These are phyloP conservation scores for Aphidius gifuensis DNA, from an alignment of 1,140 invertebrate genomes.

Conservation along the genomic window DNA sequence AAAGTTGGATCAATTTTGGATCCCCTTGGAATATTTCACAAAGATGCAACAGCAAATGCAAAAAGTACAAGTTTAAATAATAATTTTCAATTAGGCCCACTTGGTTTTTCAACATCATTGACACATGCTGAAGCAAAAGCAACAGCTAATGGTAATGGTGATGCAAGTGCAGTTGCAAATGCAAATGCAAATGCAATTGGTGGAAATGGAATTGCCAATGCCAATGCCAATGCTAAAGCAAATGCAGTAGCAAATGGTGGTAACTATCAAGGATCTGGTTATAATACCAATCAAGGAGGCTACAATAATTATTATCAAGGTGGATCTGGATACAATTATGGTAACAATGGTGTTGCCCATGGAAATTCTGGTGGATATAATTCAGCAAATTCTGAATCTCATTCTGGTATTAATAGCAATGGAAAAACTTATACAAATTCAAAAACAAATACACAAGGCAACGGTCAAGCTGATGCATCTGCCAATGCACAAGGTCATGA, in stretches of 20 bases:
- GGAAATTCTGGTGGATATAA: slow-evolving; percentile 9
- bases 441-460: slow-evolving; percentile 1
- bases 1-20: slow-evolving; percentile 29
- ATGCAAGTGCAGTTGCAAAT: slow-evolving; percentile 3
- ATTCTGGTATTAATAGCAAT: neutral
- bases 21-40: slow-evolving; percentile 34
- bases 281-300: no score
- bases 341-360: neutral
- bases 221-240: slow-evolving; percentile 27
- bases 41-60: slow-evolving; percentile 23
- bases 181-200: slow-evolving; percentile 17
- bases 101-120: slow-evolving; percentile 31
- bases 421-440: neutral
- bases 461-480: slow-evolving; percentile 2
- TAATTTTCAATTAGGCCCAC: slow-evolving; percentile 34
- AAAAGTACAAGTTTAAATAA: slow-evolving; percentile 16
- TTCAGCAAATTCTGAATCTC: slow-evolving; percentile 13
- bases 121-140: slow-evolving; percentile 24
- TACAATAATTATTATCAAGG: no score
- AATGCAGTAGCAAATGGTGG: slow-evolving; percentile 10
- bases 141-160: slow-evolving; percentile 25
- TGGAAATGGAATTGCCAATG: slow-evolving; percentile 17
- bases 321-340: neutral
- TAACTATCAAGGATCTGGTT: neutral
- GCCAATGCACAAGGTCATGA: neutral